Base-by-base conservation (phyloP, 1,140 invertebrate genomes). In the Drosophila auraria region DNA sequence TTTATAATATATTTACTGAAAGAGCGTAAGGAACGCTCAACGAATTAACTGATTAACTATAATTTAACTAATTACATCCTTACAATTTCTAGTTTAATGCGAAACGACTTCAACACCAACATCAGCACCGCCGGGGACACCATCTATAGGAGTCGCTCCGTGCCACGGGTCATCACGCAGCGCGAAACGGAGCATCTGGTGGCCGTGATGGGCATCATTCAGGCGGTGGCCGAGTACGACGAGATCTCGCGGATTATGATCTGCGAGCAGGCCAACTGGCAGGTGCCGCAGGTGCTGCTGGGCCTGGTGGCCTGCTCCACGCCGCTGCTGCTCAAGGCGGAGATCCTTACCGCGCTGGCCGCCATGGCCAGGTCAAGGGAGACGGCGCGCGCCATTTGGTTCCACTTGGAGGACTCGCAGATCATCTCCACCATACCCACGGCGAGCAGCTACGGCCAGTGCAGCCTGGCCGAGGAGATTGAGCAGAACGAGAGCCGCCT, bases 121-220 rank as follows among this genome's bases (percentile, higher is more conserved):
- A 23, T 65, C 5, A 44, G 15, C 9, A 20, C 11, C 8, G 7
- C 53, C 0, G 93, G 95, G 69, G 95, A 96, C 62, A 94, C 95
- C 15, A 94, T 96, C 5, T 97, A 97, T 80, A 94, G 95, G 14
- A 94, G 94, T 61, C 93, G 95, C 15, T 91, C 92, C 50, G 82
- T 86, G 5, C 94, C 95, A 61, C 94, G 94, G 1, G 95, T 95
- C 25, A 97, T 98, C 40, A 97, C 96, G 14, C 96, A 96, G 0
- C 95, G 97, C 75, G 97, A 99, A 94, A 95, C 98, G n/a, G 96
- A 98, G 83, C 97, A 97, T 1, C 94, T 99, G 44, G 95, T 96
- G 76, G 95, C 97, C 5, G 97, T 98, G 0, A 92, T 99, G 36
- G 94, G 95, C 53, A 94, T 99, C 0, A 96, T 98, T 8, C 94